phyloP scores from a whole-genome alignment of 1,140 invertebrate species.

The Cheumatopsyche charites region DNA sequence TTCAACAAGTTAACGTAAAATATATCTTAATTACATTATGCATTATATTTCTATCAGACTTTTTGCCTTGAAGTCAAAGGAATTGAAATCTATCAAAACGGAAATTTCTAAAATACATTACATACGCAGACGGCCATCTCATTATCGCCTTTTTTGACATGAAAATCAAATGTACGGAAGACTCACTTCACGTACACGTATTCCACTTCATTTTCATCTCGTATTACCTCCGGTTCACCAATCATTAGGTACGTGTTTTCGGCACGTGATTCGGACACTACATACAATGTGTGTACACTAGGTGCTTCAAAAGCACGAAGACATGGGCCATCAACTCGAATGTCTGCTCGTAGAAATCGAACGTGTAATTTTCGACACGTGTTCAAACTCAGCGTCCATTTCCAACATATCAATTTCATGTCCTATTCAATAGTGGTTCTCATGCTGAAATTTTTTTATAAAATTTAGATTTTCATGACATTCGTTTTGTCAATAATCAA shows the following conservation, averaged over 20 bases:
- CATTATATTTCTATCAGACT: too few relatives aligned
- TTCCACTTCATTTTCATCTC: conserved; percentile 13
- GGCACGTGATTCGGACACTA: conserved; percentile 19
- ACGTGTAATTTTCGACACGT: conserved; percentile 30
- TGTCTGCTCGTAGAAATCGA: conserved; percentile 21
- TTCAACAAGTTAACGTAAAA: too few relatives aligned
- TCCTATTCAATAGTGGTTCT: too few relatives aligned
- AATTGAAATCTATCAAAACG: too few relatives aligned
- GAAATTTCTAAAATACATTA: too few relatives aligned
- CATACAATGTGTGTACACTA: not conserved
- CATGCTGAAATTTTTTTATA: too few relatives aligned
- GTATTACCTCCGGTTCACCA: not conserved
- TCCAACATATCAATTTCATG: conserved; percentile 19
- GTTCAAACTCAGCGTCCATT: not conserved
- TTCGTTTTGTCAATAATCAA: too few relatives aligned
- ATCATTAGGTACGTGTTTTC: conserved; percentile 24
- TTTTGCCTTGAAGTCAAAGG: too few relatives aligned
- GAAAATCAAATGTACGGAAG: conserved; percentile 14
- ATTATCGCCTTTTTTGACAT: conserved; percentile 11
- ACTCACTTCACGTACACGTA: conserved; percentile 20
- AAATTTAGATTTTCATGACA: too few relatives aligned
- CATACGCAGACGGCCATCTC: not conserved
- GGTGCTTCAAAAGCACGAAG: not conserved
- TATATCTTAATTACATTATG: too few relatives aligned
- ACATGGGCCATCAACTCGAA: conserved; percentile 12